Base-by-base conservation (phyloP, 2,797 vertebrate genomes). In the Acipenser ruthenus region DNA sequence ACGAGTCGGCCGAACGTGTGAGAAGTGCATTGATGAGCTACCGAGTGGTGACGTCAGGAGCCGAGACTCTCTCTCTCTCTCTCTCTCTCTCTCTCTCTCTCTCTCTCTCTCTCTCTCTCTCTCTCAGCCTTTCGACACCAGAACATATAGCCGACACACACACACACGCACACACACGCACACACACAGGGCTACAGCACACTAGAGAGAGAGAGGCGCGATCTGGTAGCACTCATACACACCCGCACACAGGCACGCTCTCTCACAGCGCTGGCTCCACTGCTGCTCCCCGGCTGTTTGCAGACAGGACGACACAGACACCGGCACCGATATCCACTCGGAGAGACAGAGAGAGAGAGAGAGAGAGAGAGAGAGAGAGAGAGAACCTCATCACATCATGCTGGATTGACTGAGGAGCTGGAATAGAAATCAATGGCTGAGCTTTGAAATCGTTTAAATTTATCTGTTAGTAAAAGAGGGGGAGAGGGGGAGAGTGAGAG, bases 371-470 rank as follows among this genome's bases (percentile, higher is more conserved):
- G 59, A 53, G 66, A 23, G 71, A 75, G 75, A 73, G 71, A 78
- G 79, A 72, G 69, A 72, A 83, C 80, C 85, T 70, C 82, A 79
- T 84, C 78, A 85, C 86, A 80, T 74, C 84, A 88, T 90, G 90
- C 86, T 87, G 89, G 87, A 86, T 84, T 92, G 89, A 91, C 83
- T 79, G 85, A 84, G 79, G 80, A 83, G 78, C 79, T 77, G 82
- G 82, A 79, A 84, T 80, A 84, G 74, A 80, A 86, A 90, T 89
- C 90, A 85, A 91, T 92, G 89, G 89, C 88, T 81, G 77, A 83
- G 85, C 84, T 89, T 90, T 89, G 89, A 91, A 86, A 87, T 88
- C 89, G 86, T 90, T 90, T 73, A 78, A 82, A 88, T 89, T 90
- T 90, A 91, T 90, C 84, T 87, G 86, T 84, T 74, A 79, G 74